Base-by-base conservation (phyloP, 1,140 invertebrate species). In the Monochamus saltuarius region DNA sequence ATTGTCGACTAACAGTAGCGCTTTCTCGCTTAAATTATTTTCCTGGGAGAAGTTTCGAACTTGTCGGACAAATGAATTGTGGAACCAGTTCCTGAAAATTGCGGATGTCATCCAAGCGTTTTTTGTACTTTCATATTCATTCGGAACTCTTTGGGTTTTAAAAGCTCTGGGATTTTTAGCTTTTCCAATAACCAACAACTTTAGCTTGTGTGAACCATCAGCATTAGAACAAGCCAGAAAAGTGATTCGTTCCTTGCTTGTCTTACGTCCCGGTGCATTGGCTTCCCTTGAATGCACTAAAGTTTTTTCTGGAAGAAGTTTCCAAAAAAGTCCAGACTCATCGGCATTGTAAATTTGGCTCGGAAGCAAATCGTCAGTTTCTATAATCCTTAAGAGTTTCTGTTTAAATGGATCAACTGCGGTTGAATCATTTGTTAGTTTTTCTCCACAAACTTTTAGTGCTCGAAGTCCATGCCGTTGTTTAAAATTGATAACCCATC, bases 271-370 rank as follows among this genome's bases (percentile, higher is more conserved):
- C 64, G 67, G 59, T 67, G 61, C 73, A 35, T 17, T 42, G 67
- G 67, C 71, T 65, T 74, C 70, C 50, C 46, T 57, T 19, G 67
- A 68, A 68, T n/a, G n/a, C n/a, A 70, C 68, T 1, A 62, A 54
- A 10, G 71, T 77, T 53, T 72, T 73, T 36, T 56, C 68, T 47
- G 75, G 77, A 43, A 79, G 64, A 54, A 65, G 59, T 67, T 70
- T 73, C 72, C 70, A 78, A 69, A 63, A 71, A n/a, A 79, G 61
- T 29, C 67, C 73, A 53, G 71, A 76, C 69, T 78, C 75, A 56
- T 79, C 77, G 3, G 73, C 73, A 56, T 79, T 78, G 54, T 75
- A 78, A 34, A 78, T 59, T 61, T 72, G 67, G 59, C 67, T 68
- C 39, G 64, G 69, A 53, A 59, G 8, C 67, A 72, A 67, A 69